Conservation (phyloP, 2,888 invertebrate genomes). For the Cephalotes varians region DNA sequence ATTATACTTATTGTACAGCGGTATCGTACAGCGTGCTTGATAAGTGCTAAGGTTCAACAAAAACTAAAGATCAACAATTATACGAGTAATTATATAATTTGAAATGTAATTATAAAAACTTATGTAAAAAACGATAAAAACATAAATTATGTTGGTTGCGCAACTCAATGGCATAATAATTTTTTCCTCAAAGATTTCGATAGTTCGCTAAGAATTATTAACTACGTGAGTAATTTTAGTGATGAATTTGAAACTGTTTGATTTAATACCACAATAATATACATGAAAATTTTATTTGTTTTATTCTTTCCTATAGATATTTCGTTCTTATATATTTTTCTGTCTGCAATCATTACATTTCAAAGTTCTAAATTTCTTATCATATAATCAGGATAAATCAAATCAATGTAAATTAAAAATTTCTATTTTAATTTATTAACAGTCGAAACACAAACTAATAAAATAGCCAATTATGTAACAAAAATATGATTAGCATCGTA, state of each 20-base stretch:
- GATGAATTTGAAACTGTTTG: no score
- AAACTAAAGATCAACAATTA: no score
- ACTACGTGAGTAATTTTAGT: no score
- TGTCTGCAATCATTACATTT: not conserved
- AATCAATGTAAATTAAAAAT: not conserved
- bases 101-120: not conserved
- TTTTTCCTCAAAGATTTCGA: no score
- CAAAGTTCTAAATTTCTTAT: not conserved
- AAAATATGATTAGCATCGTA: no score
- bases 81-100: no score
- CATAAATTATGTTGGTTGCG: not conserved
- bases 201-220: no score
- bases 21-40: not conserved
- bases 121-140: not conserved
- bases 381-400: not conserved
- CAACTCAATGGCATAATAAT: not conserved
- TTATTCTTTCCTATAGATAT: no score
- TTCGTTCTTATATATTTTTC: not conserved
- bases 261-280: no score
- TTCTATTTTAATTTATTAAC: not conserved
- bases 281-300: no score
- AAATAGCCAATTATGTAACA: not conserved
- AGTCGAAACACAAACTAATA: not conserved
- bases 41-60: no score
- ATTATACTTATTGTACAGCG: not conserved